Conservation (phyloP, 1,140 invertebrate genomes). For the Thrips palmi region DNA sequence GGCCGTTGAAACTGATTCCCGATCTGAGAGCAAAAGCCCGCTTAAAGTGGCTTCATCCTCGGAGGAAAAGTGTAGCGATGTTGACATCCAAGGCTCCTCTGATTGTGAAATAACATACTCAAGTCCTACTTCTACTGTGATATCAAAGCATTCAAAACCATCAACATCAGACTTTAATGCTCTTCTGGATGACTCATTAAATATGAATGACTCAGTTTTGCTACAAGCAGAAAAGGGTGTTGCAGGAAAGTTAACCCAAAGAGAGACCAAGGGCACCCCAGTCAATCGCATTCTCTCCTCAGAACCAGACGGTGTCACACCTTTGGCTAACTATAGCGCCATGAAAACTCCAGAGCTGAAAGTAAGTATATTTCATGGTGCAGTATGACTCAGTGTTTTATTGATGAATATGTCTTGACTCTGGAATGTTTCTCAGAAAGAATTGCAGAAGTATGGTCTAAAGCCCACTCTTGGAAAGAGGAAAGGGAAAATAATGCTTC, state of each 20-base stretch:
- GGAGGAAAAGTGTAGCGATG: too few species aligned
- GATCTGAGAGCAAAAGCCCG: too few species aligned
- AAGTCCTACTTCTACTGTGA: too few species aligned
- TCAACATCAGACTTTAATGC: too few species aligned
- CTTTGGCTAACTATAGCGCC: constrained; percentile 14
- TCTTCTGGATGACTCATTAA: constrained; percentile 4
- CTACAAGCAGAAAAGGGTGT: too few species aligned
- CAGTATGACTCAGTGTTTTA: neutral
- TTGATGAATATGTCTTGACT: constrained; percentile 1
- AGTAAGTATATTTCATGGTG: constrained; percentile 8
- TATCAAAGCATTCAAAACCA: too few species aligned
- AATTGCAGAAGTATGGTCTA: constrained; percentile 14
- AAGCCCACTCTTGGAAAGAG: constrained; percentile 12
- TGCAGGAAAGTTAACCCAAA: constrained; percentile 5
- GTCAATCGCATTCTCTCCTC: constrained; percentile 7
- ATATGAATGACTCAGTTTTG: constrained; percentile 4
- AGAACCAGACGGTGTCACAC: constrained; percentile 10
- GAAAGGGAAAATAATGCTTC: constrained; percentile 14
- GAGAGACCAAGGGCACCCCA: neutral
- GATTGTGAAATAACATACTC: too few species aligned
- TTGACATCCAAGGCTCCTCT: too few species aligned
- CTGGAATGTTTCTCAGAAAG: constrained; percentile 12
- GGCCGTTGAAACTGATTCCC: too few species aligned
- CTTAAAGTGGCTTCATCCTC: too few species aligned
- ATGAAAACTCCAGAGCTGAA: constrained; percentile 16